These are phyloP conservation scores for Xestia rhomboidea DNA, from an alignment of 2,888 invertebrate species.

Conservation along the genomic window DNA sequence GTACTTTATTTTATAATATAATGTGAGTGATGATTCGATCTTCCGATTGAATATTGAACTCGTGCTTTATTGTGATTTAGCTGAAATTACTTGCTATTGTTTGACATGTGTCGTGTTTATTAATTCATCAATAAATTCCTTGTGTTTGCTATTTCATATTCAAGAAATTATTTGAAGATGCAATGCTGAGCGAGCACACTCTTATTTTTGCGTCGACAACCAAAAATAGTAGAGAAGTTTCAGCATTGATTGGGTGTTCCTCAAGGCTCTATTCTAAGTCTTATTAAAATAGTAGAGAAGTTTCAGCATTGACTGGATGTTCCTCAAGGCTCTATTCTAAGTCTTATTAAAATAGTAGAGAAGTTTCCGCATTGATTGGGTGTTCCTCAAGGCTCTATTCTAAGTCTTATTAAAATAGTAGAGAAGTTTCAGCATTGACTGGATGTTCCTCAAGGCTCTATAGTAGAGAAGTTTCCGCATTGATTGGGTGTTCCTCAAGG, in stretches of 20 bases:
- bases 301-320: background rate
- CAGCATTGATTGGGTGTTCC: background rate
- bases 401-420: slow-evolving; percentile 10
- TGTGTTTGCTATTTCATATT: background rate
- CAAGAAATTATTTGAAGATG: background rate
- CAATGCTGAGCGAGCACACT: background rate
- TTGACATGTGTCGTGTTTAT: background rate
- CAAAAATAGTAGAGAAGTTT: background rate
- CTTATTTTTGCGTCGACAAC: background rate
- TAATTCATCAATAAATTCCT: background rate
- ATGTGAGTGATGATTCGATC: no score
- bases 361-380: no score
- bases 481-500: slow-evolving; percentile 14
- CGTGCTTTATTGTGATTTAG: background rate
- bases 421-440: no score
- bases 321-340: slow-evolving; percentile 25
- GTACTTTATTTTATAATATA: no score
- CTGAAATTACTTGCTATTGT: no score
- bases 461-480: no score
- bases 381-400: slow-evolving; percentile 26
- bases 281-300: no score
- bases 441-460: slow-evolving; percentile 18
- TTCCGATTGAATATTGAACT: background rate
- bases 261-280: no score
- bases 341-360: slow-evolving; percentile 8